These are phyloP conservation scores for Agrochola lota DNA, from an alignment of 2,888 invertebrate species.

Conservation along the genomic window DNA sequence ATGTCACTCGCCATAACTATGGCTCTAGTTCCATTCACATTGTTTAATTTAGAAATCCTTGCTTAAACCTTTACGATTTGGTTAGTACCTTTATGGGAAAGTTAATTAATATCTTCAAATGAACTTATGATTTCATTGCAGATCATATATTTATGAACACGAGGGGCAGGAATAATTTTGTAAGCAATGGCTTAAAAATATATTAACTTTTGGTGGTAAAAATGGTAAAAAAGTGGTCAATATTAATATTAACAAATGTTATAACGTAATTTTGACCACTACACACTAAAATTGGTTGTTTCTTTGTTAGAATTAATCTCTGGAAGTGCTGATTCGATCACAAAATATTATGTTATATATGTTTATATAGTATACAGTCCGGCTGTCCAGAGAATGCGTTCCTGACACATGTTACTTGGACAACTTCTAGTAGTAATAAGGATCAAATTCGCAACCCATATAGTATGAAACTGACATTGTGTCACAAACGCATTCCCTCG, in stretches of 20 bases:
- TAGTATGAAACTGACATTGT: too few relatives aligned
- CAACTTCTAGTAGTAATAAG: too few relatives aligned
- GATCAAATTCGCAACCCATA: too few relatives aligned
- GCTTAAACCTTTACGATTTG: constrained; percentile 34
- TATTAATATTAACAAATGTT: not conserved
- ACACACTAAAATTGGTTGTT: too few relatives aligned
- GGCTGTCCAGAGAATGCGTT: too few relatives aligned
- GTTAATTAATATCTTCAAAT: constrained; percentile 31
- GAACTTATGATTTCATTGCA: not conserved
- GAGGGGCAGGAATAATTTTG: not conserved
- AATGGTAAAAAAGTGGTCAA: not conserved
- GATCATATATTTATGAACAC: not conserved
- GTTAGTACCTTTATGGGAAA: constrained; percentile 14
- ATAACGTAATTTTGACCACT: too few relatives aligned
- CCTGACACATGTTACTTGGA: too few relatives aligned
- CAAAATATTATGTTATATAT: too few relatives aligned
- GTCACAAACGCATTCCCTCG: too few relatives aligned
- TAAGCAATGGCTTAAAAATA: not conserved
- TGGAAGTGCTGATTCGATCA: too few relatives aligned
- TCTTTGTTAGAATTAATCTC: too few relatives aligned
- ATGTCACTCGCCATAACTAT: constrained; percentile 60
- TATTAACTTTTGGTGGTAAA: not conserved
- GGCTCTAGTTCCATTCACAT: constrained; percentile 43
- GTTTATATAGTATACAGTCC: too few relatives aligned
- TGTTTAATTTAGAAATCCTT: constrained; percentile 54